Base-by-base conservation (phyloP, 2,113 vertebrate genomes). In the Drymodes brunneopygia region DNA sequence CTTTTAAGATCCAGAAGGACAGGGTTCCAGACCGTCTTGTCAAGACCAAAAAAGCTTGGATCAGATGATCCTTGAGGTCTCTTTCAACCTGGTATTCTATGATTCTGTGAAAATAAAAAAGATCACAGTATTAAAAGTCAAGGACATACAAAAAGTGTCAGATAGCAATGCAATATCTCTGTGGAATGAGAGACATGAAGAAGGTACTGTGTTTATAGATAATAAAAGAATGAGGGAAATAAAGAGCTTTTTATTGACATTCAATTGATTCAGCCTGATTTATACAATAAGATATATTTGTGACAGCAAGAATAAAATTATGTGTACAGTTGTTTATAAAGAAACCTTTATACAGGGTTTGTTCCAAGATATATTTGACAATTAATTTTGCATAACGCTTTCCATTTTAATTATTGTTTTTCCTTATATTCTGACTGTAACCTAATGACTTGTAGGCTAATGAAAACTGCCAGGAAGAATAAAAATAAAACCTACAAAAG, bases 391-490 rank as follows among this genome's bases (percentile, higher is more conserved):
- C 61, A 53, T 84, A 65, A 42, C 9, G 48, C 38, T 89, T 91
- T 95, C 42, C 14, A 35, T 89, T 84, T 86, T 87, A 91, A 91
- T 91, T 85, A 75, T 31, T 95, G 66, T 29, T 94, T 96, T 92
- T 81, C 48, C 36, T 75, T 91, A 10, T 65, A 84, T 81, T 81
- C 70, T 75, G 36, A 72, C 48, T 65, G 18, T 81, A 82, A 40
- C 64, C 36, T 92, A 87, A 87, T 79, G 12, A 89, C 57, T 94
- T 92, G 25, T 53, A 87, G 36, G 33, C 70, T 95, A 86, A 89
- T 48, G 57, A 92, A 95, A 92, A 72, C 44, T 81, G 61, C 78
- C 36, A 84, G 20, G 11, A 92, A 71, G 61, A 78, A 71, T 11
- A 74, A 94, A 90, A 94, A 81, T 67, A 71, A 95, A 84, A 27